Base-by-base conservation (phyloP, 2,888 invertebrate species). In the Agrotis exclamationis region DNA sequence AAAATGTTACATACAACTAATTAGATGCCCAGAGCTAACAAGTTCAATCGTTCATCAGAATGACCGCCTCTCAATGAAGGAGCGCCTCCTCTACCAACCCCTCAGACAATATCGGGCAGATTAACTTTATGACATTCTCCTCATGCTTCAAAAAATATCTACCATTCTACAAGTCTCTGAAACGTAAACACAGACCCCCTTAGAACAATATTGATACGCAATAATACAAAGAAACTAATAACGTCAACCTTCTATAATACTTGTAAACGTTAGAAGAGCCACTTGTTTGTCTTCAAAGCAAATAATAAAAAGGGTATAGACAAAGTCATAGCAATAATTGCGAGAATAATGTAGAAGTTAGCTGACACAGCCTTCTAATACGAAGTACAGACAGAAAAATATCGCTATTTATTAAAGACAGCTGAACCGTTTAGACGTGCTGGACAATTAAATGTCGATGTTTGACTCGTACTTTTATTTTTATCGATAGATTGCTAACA, bases 341-440 rank as follows among this genome's bases (percentile, higher is more conserved):
- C 85, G 85, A 80, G 85, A 89, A 88, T 89, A 90, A 89, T 88
- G 87, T 89, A 84, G 80, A 87, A 88, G 86, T 88, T 87, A 88
- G 85, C 85, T 74, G 80, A 87, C 83, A 86, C 84, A 82, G 81
- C 80, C 83, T 89, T 87, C 82, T 88, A 87, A 90, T 87, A 56
- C 33, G n/a, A 7, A 87, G 80, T 72, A 69, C 39, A 79, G 79
- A 88, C 85, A 88, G 90, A 90, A 90, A 91, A 92, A 92, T 90
- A 91, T 91, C 78, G 85, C 88, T 84, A 89, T 91, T 91, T 93
- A 93, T 92, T 92, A 91, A 92, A 93, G 90, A 89, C 85, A 87
- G 79, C 88, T 89, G 87, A 88, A 89, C 87, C 89, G 87, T 86
- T 77, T 71, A 76, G 73, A 68, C 65, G 85, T 65, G 83, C 44